Evolutionary conservation across 2,113 vertebrate genomes (phyloP).

Genomic region (Mastomys natalensis): DNA sequence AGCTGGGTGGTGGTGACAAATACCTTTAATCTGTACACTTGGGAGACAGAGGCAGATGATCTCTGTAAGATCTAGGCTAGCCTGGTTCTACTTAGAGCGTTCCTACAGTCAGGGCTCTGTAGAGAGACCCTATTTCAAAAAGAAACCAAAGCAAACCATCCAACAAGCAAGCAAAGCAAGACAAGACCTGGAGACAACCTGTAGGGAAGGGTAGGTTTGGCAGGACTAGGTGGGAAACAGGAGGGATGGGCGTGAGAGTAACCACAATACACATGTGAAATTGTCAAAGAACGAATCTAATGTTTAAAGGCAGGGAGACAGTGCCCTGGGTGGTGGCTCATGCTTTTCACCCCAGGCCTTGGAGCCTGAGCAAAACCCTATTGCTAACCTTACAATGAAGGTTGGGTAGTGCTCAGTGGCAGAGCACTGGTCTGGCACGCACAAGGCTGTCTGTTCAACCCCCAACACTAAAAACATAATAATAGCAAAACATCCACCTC

Average conservation of each 20-base stretch:
- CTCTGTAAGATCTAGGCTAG: background rate
- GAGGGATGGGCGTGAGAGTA: background rate
- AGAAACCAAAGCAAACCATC: background rate
- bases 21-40: background rate
- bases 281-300: background rate
- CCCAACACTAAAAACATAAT: background rate
- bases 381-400: background rate
- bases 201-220: background rate
- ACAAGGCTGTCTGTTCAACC: background rate
- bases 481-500: background rate
- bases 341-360: too few relatives aligned
- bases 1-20: background rate
- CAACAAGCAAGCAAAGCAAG: background rate
- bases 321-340: too few relatives aligned
- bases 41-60: background rate
- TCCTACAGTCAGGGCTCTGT: background rate
- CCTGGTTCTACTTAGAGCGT: background rate
- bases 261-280: background rate
- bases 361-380: background rate
- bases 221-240: background rate
- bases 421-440: too few relatives aligned
- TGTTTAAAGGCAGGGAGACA: background rate
- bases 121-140: background rate
- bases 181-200: background rate
- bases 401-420: background rate